Percentiles rank a stretch among this genome's conserved stretches.
Evolutionary conservation across 2,113 vertebrate species (phyloP).

Genomic region (Passerina amoena): DNA sequence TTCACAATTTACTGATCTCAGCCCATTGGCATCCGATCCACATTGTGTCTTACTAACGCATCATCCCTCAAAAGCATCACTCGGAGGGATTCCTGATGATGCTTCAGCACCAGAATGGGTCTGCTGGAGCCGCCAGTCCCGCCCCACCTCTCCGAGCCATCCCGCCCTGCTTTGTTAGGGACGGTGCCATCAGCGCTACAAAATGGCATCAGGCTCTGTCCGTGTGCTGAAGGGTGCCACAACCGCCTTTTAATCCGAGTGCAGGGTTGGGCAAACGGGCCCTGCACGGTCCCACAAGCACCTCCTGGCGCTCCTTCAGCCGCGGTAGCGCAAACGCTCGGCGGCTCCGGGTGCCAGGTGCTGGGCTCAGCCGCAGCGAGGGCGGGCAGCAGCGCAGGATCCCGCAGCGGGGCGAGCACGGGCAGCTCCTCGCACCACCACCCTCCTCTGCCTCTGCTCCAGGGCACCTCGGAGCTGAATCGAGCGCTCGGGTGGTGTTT

Average conservation of each 20-base stretch:
- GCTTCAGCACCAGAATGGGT: background rate
- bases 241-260: background rate
- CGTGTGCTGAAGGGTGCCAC: background rate
- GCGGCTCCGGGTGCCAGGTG: background rate
- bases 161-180: background rate
- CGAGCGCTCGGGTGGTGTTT: background rate
- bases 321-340: rapidly evolving
- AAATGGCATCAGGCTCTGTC: background rate
- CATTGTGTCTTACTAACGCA: background rate
- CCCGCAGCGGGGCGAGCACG: background rate
- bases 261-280: background rate
- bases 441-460: rapidly evolving
- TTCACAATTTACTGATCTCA: background rate
- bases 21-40: rapidly evolving
- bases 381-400: background rate
- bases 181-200: background rate
- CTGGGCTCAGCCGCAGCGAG: background rate
- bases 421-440: background rate
- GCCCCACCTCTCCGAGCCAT: background rate
- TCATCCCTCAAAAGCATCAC: background rate
- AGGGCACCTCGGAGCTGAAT: rapidly evolving
- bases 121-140: background rate
- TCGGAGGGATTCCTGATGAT: rapidly evolving
- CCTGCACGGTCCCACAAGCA: rapidly evolving
- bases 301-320: rapidly evolving